phyloP scores from a whole-genome alignment of 30 jellyfish, hydroid and myxozoan species.

The Aurelia sp. region DNA sequence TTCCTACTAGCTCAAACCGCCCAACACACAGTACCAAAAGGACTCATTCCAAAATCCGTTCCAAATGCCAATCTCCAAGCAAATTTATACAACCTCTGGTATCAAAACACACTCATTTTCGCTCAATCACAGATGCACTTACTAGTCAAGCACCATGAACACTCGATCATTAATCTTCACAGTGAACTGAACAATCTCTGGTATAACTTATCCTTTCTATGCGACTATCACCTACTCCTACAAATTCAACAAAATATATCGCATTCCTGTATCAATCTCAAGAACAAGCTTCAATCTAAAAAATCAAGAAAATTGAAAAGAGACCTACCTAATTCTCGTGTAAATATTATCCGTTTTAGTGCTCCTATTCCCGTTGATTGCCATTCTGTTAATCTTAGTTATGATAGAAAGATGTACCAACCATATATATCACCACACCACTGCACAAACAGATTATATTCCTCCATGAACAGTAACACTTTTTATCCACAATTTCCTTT shows the following conservation, averaged over 20 bases:
- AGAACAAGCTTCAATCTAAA: not conserved
- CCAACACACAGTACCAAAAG: not conserved
- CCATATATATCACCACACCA: no score
- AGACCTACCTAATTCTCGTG: no score
- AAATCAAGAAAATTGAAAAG: no score
- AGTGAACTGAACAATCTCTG: not conserved
- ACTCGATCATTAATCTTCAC: not conserved
- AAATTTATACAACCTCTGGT: not conserved
- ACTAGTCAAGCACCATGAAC: not conserved
- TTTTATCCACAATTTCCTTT: no score
- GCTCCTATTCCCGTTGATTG: no score
- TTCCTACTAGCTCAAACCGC: not conserved
- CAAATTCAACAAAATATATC: not conserved
- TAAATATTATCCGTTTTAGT: no score
- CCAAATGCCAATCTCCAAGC: not conserved
- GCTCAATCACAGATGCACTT: not conserved
- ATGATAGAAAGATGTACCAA: no score
- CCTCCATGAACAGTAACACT: no score
- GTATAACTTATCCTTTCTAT: not conserved
- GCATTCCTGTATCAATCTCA: not conserved
- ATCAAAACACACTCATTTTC: not conserved
- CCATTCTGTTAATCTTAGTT: no score
- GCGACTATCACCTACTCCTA: not conserved
- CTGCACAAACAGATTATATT: no score
- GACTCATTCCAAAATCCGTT: not conserved